Base-by-base conservation (phyloP, 2,113 vertebrate genomes). In the Vireo altiloquus region DNA sequence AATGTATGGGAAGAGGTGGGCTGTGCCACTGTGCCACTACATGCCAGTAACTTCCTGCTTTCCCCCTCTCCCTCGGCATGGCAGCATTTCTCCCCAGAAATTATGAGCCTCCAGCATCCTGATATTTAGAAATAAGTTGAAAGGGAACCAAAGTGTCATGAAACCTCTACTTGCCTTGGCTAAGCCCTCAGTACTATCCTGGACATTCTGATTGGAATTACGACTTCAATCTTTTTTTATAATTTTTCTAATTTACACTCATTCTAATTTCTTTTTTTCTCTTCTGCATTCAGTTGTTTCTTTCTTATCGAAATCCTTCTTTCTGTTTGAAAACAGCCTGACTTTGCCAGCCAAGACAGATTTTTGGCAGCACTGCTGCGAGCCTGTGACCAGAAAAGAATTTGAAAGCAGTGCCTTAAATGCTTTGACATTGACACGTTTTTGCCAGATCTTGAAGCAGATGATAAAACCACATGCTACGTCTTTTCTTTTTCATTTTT, bases 261-360 rank as follows among this genome's bases (percentile, higher is more conserved):
- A 19, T 63, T 75, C 9, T 70, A 23, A 33, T 65, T 74, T 61
- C 0, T 64, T 30, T 46, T 28, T 54, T 63, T 35, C 20, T 65
- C 31, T 59, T 84, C 10, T 63, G 13, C 11, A 39, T 87, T 94
- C 35, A 54, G 23, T 59, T 82, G 30, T 82, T 93, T 69, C 40
- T 76, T 93, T 92, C 30, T n/a, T 47, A 15, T 59, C 25, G 54
- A 33, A 82, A 82, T 84, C 47, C 28, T 82, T 53, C 35, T 82
- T 91, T 87, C 52, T 87, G 65, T 95, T 93, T 95, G 87, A 92
- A 94, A 95, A 92, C 80, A 79, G n/a, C 68, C 49, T 85, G 61
- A 71, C 24, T 95, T 84, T 87, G 47, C 40, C 60, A 93, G 61
- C 27, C 74, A 85, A 90, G 81, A 94, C 91, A 89, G 74, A 79